Conservation (phyloP, 2,888 invertebrate species). For the Cybosia mesomella region DNA sequence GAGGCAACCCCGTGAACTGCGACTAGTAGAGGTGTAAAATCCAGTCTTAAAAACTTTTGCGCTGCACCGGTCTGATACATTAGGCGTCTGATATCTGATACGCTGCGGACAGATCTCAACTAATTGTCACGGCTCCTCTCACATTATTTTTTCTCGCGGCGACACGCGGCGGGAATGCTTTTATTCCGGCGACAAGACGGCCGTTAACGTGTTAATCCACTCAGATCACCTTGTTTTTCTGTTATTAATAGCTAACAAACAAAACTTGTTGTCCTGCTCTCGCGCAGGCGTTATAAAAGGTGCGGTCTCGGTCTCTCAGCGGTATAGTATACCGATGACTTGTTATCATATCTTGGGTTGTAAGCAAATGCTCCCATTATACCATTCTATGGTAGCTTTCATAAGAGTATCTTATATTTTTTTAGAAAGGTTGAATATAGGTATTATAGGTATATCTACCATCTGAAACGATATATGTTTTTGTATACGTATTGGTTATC, state of each 20-base stretch:
- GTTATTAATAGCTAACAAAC: conserved; percentile 81
- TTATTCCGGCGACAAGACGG: conserved; percentile 75
- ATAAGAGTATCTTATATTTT: neutral
- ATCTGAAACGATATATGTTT: neutral
- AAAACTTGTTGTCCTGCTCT: conserved; percentile 57
- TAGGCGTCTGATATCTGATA: conserved; percentile 3
- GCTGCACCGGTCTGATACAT: neutral
- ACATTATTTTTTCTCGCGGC: conserved; percentile 61
- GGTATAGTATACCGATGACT: conserved; percentile 14
- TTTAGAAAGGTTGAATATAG: neutral
- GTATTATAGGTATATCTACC: no score
- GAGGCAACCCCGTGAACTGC: no score
- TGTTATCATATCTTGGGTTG: conserved; percentile 37
- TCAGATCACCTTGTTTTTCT: conserved; percentile 76
- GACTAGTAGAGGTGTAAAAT: no score
- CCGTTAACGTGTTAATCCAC: conserved; percentile 85
- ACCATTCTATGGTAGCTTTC: neutral
- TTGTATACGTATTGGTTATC: no score
- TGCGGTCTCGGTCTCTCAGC: conserved; percentile 38
- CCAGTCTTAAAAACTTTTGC: neutral
- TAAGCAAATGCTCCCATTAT: conserved; percentile 1
- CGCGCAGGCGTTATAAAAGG: conserved; percentile 35
- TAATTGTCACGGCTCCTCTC: conserved; percentile 65
- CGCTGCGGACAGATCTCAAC: conserved; percentile 51
- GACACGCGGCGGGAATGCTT: conserved; percentile 79